Conservation (phyloP, 2,797 vertebrate species). For the Xerus rutilus region DNA sequence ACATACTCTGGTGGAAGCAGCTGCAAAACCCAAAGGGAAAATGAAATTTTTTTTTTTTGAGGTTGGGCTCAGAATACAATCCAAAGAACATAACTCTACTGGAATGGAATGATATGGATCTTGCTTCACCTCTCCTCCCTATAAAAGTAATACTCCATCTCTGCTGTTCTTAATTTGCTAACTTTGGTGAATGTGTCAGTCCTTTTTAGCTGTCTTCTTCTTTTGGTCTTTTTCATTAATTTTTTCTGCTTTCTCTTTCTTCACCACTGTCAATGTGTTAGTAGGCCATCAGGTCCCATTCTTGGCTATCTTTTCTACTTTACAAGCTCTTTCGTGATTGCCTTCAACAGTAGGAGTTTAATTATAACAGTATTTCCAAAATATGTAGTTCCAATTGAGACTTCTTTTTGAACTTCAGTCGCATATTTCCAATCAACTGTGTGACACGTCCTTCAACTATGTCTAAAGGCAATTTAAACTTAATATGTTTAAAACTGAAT, state of each 20-base stretch:
- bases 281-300: not conserved
- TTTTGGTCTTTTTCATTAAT: conserved; percentile 12
- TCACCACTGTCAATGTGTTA: not conserved
- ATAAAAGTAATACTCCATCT: not conserved
- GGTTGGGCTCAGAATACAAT: conserved; percentile 21
- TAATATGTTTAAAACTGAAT: not conserved
- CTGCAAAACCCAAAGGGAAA: not conserved
- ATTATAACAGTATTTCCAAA: conserved; percentile 55
- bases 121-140: not conserved
- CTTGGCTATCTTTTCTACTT: conserved; percentile 45
- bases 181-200: no score
- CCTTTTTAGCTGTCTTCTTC: conserved; percentile 2
- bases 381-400: conserved; percentile 34
- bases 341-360: conserved; percentile 14
- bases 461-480: conserved; percentile 7
- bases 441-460: conserved; percentile 20
- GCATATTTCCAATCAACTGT: conserved; percentile 17
- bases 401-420: conserved; percentile 57
- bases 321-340: conserved; percentile 34
- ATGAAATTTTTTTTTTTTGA: conserved; percentile 39
- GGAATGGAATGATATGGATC: not conserved
- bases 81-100: not conserved
- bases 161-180: no score
- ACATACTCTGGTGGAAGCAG: conserved; percentile 29
- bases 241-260: conserved; percentile 15